phyloP scores from a whole-genome alignment of 2,888 invertebrate species.

The Timema cristinae region DNA sequence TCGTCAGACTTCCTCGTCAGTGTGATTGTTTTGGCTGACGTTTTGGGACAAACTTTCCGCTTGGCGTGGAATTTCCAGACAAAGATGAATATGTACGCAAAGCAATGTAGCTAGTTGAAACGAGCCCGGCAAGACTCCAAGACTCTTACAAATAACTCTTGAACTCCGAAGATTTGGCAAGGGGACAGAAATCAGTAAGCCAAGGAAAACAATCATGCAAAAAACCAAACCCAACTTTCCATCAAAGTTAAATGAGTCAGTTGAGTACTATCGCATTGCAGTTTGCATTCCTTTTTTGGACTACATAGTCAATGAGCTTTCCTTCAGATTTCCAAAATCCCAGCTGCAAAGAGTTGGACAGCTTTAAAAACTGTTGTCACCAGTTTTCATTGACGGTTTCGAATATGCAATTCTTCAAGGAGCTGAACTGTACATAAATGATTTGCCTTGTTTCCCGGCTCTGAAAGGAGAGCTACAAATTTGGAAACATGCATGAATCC shows the following conservation, averaged over 20 bases:
- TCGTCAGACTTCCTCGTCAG: slow-evolving; percentile 12
- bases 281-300: slow-evolving; percentile 4
- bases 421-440: background rate
- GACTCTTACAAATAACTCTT: background rate
- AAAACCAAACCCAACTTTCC: background rate
- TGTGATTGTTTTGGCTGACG: slow-evolving; percentile 9
- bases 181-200: background rate
- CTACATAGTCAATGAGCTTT: background rate
- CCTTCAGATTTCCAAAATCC: background rate
- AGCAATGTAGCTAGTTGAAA: slow-evolving; percentile 3
- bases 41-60: slow-evolving; percentile 2
- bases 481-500: too few species aligned
- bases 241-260: background rate
- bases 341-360: slow-evolving; percentile 7
- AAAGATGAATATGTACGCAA: background rate
- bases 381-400: background rate
- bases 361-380: slow-evolving; percentile 9
- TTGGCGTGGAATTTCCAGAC: background rate
- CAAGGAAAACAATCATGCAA: background rate
- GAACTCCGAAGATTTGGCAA: background rate
- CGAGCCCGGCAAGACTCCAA: background rate
- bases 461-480: too few species aligned
- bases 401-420: slow-evolving; percentile 8
- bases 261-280: slow-evolving; percentile 3
- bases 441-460: too few species aligned